Conservation (phyloP, 2,113 vertebrate genomes). For the Podilymbus podiceps region DNA sequence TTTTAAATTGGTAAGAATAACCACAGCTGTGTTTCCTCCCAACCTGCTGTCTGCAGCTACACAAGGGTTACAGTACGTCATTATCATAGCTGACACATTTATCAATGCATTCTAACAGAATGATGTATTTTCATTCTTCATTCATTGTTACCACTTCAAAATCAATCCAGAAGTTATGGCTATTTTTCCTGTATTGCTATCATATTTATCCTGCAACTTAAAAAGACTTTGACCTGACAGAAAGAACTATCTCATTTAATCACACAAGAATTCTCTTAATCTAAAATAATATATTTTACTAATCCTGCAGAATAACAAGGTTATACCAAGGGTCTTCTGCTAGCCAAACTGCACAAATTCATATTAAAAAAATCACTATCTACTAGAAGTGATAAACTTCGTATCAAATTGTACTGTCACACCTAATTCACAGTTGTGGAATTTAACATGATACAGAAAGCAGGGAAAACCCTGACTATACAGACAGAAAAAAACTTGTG, state of each 20-base stretch:
- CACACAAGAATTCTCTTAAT: slow-evolving; percentile 6
- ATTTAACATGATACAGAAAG: not conserved
- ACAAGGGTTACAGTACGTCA: slow-evolving; percentile 56
- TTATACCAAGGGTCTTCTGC: not conserved
- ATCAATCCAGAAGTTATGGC: not conserved
- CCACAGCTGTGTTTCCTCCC: slow-evolving; percentile 59
- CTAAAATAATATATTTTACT: slow-evolving; percentile 6
- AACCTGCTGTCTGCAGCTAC: slow-evolving; percentile 30
- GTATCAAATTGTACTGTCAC: not conserved
- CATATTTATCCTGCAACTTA: not conserved
- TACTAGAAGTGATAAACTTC: not conserved
- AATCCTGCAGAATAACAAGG: not conserved
- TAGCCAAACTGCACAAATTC: not conserved
- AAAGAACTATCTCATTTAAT: not conserved
- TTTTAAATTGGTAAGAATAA: not conserved
- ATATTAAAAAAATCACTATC: not conserved
- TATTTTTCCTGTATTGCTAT: not conserved
- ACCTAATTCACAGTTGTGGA: not conserved
- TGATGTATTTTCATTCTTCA: slow-evolving; percentile 10
- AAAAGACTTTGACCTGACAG: not conserved
- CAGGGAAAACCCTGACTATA: not conserved
- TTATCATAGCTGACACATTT: slow-evolving; percentile 48
- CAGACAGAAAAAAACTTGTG: not conserved
- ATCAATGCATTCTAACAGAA: slow-evolving; percentile 61
- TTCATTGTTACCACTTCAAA: not conserved